Percentiles rank a stretch among this genome's conserved stretches.
These are phyloP conservation scores for Luscinia megarhynchos DNA, from an alignment of 2,797 vertebrate species.

Conservation along the genomic window DNA sequence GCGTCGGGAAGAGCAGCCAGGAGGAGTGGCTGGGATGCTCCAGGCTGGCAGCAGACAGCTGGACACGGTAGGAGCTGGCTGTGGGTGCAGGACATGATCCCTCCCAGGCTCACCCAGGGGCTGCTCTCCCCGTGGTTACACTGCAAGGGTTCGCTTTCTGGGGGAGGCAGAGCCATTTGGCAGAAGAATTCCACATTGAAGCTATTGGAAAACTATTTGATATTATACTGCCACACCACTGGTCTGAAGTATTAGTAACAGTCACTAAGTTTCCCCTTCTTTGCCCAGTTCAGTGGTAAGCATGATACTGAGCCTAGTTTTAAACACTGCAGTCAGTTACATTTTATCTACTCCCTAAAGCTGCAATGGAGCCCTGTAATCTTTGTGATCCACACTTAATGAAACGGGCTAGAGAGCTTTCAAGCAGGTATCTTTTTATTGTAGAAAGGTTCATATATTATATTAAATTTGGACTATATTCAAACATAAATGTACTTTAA, in stretches of 20 bases:
- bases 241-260: background rate
- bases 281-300: background rate
- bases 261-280: background rate
- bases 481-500: background rate
- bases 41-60: background rate
- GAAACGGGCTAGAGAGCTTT: background rate
- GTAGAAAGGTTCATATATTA: background rate
- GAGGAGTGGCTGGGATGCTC: background rate
- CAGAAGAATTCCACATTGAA: background rate
- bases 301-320: background rate
- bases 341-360: background rate
- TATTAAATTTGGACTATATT: conserved; percentile 21
- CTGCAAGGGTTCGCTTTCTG: background rate
- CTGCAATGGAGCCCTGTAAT: background rate
- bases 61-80: accelerated
- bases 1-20: background rate
- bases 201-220: background rate
- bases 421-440: background rate
- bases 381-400: background rate
- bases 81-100: background rate
- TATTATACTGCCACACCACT: background rate
- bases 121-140: background rate
- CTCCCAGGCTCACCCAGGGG: background rate
- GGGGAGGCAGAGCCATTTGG: background rate
- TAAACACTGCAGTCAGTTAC: background rate